Evolutionary conservation across 2,888 invertebrate genomes (phyloP).

Genomic region (Sphaerophoria rueppellii): DNA sequence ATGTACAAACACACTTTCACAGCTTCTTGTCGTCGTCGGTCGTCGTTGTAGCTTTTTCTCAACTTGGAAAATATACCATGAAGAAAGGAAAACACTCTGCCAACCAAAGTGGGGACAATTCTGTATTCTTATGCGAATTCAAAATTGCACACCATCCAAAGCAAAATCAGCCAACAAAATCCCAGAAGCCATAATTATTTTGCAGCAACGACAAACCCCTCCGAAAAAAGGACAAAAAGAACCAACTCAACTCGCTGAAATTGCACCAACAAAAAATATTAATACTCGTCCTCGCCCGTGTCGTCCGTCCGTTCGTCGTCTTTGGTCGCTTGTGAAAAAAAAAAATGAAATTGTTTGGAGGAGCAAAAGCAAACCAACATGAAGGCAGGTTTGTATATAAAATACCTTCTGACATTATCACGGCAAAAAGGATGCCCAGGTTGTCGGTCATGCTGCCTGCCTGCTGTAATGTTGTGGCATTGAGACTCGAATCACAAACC

Average conservation of each 20-base stretch:
- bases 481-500: constrained; percentile 52
- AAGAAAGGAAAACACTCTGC: constrained; percentile 51
- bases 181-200: constrained; percentile 69
- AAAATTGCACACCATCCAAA: constrained; percentile 40
- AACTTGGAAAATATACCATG: constrained; percentile 10
- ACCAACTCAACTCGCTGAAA: constrained; percentile 40
- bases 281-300: background rate
- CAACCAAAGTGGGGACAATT: constrained; percentile 50
- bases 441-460: constrained; percentile 42
- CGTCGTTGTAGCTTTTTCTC: background rate
- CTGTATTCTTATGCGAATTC: constrained; percentile 60
- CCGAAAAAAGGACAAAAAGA: constrained; percentile 10
- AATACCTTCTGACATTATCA: constrained; percentile 49
- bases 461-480: constrained; percentile 41
- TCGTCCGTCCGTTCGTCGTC: no score
- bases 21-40: background rate
- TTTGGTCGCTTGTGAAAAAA: background rate
- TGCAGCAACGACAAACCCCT: constrained; percentile 32
- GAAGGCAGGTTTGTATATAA: background rate
- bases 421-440: constrained; percentile 41
- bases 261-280: constrained; percentile 14
- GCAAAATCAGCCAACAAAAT: constrained; percentile 22
- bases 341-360: constrained; percentile 47
- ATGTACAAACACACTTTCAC: background rate
- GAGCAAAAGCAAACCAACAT: constrained; percentile 17